These are phyloP conservation scores for Tridacna gigas DNA, from an alignment of 2,888 invertebrate species.

Conservation along the genomic window DNA sequence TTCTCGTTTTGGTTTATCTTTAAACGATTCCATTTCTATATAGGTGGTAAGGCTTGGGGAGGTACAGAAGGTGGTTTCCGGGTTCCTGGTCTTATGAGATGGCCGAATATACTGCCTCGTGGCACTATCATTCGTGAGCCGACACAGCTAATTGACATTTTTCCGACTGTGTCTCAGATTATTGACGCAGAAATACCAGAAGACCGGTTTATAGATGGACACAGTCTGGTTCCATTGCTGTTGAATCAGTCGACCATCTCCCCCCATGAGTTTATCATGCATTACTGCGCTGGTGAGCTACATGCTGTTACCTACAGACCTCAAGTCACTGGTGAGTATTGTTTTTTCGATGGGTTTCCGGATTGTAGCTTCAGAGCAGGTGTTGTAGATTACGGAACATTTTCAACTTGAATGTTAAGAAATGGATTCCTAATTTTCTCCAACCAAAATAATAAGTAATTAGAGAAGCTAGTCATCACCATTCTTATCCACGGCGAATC, in stretches of 20 bases:
- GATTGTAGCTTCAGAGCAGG: too few relatives aligned
- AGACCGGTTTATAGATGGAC: constrained; percentile 80
- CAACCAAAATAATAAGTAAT: too few relatives aligned
- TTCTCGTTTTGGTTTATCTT: too few relatives aligned
- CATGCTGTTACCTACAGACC: constrained; percentile 74
- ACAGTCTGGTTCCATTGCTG: constrained; percentile 78
- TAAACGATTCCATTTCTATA: neutral
- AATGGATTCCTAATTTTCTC: too few relatives aligned
- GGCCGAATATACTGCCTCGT: constrained; percentile 15
- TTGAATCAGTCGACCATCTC: constrained; percentile 50
- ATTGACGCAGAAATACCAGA: constrained; percentile 64
- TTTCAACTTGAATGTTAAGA: too few relatives aligned
- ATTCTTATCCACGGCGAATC: too few relatives aligned
- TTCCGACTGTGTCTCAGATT: constrained; percentile 79
- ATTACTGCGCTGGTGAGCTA: constrained; percentile 81
- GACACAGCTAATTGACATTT: constrained; percentile 83
- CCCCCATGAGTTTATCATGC: constrained; percentile 80
- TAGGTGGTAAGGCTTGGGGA: constrained; percentile 81
- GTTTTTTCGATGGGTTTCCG: neutral
- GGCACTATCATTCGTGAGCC: constrained; percentile 16
- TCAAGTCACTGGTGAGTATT: constrained; percentile 12
- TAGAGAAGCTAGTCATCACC: too few relatives aligned
- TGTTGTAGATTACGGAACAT: too few relatives aligned
- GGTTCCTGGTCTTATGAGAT: constrained; percentile 74
- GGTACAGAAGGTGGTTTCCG: constrained; percentile 83